Evolutionary conservation across 2,113 vertebrate genomes (phyloP), one percentile per base, ranked within the genome.

Genomic region (Gymnarchus niloticus): DNA sequence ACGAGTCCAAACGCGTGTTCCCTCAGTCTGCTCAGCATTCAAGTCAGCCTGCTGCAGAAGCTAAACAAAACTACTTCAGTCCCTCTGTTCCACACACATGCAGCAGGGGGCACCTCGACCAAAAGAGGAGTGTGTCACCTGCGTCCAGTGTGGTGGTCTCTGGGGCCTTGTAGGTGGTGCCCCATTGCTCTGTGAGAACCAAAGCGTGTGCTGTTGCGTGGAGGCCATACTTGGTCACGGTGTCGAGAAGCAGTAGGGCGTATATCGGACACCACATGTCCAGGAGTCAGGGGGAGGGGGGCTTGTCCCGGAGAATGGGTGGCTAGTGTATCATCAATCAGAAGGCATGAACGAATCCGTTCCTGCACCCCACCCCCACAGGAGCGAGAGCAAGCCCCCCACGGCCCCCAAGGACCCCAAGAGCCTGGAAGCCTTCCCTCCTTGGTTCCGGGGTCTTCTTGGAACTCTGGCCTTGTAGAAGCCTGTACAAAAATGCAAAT

Each of bases 341-440:
- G 96, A 51, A 98, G 94, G 83, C 98, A 99, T 3, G 96, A 95
- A 54, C 97, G 92, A 0, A 91, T 97, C 89, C 96, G 97, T 90
- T 95, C 95, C 92, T 97, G 96, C 44, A 98, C 96, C 0, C 98
- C 98, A 0, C 93, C 95, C 0, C 95, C 97, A 92, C 98, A 99
- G 76, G 95, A 97, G 85, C 90, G 92, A 0, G 97, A 98, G 88
- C 98, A 99, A 78, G 95, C 93, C 0, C 96, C 95, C 98, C 97
- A 99, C n/a, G 95, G 88, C 0, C 96, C 96, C 98, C 98, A 99
- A 33, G 91, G 83, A 0, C 97, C 97, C 97, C 97, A 99, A 49
- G 95, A 89, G 2, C 96, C 96, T 0, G 92, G 92, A 28, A 87
- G 84, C 0, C 92, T 92, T 1, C 89, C 90, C 1, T 91, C 65